phyloP scores from a whole-genome alignment of 64 coral and sea anemone species.

The Pocillopora verrucosa region DNA sequence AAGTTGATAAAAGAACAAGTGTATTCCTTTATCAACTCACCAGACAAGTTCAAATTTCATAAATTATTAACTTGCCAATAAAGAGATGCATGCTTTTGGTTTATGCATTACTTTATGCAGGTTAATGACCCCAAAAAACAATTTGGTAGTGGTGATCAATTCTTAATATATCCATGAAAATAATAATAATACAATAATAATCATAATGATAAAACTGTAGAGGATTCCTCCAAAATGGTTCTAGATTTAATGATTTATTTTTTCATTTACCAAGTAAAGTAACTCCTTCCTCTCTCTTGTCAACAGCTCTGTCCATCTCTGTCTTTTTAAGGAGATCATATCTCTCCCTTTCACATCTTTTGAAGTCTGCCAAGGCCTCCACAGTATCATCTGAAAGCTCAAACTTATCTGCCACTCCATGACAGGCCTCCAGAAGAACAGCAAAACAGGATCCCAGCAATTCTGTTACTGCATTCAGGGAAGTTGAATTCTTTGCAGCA shows the following conservation, averaged over 20 bases:
- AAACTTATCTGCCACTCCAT: constrained; percentile 84
- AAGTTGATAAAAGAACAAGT: too few species aligned
- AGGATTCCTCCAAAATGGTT: too few species aligned
- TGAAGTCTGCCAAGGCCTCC: constrained; percentile 68
- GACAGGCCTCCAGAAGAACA: constrained; percentile 60
- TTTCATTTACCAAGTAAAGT: constrained; percentile 42
- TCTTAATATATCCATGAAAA: too few species aligned
- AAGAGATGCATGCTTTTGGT: too few species aligned
- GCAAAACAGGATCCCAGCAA: constrained; percentile 52
- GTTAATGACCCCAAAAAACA: too few species aligned
- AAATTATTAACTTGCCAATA: too few species aligned
- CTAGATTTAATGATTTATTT: background rate
- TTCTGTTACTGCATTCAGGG: constrained; percentile 75
- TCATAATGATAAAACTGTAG: too few species aligned
- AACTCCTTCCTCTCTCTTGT: constrained; percentile 68
- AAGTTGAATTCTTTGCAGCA: constrained; percentile 72
- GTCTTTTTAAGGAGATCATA: constrained; percentile 62
- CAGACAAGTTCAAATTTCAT: too few species aligned
- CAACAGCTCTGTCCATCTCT: constrained; percentile 64
- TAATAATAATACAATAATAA: too few species aligned
- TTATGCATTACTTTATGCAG: too few species aligned
- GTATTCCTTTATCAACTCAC: too few species aligned
- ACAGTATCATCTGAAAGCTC: constrained; percentile 66
- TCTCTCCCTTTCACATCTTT: constrained; percentile 78
- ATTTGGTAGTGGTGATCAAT: too few species aligned